These are phyloP conservation scores for Balaeniceps rex DNA, from an alignment of 2,113 vertebrate genomes.

Conservation along the genomic window DNA sequence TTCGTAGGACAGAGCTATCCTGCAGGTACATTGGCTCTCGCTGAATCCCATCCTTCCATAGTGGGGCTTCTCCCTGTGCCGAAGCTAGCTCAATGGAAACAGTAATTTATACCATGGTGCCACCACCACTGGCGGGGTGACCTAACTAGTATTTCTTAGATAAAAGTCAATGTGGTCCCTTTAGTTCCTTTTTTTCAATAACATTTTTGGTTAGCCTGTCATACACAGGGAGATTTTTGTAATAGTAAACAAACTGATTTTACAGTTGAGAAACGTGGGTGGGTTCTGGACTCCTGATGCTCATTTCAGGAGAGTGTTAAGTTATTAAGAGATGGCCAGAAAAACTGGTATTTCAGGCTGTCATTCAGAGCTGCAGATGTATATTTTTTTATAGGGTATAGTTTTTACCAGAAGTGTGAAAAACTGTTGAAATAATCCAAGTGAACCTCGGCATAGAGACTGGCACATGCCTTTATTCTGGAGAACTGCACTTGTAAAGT, in stretches of 20 bases:
- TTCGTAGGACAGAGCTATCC: background rate
- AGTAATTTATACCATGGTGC: background rate
- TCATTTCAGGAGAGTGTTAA: background rate
- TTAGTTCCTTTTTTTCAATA: background rate
- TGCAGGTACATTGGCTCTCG: background rate
- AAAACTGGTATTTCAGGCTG: background rate
- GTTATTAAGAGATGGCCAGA: background rate
- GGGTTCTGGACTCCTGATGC: background rate
- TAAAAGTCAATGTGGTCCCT: background rate
- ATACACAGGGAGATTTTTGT: background rate
- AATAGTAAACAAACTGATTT: background rate
- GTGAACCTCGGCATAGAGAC: background rate
- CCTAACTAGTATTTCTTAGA: background rate
- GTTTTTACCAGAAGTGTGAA: background rate
- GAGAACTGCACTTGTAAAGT: background rate
- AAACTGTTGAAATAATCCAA: background rate
- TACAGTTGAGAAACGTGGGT: background rate
- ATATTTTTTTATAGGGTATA: background rate
- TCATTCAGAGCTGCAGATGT: background rate
- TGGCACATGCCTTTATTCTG: background rate
- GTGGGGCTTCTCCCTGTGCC: background rate
- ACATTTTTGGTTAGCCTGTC: background rate
- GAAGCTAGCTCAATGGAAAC: background rate
- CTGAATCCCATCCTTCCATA: background rate
- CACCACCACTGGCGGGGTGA: accelerated